phyloP scores from a whole-genome alignment of 2,113 vertebrate genomes.

The Sinocyclocheilus anshuiensis region DNA sequence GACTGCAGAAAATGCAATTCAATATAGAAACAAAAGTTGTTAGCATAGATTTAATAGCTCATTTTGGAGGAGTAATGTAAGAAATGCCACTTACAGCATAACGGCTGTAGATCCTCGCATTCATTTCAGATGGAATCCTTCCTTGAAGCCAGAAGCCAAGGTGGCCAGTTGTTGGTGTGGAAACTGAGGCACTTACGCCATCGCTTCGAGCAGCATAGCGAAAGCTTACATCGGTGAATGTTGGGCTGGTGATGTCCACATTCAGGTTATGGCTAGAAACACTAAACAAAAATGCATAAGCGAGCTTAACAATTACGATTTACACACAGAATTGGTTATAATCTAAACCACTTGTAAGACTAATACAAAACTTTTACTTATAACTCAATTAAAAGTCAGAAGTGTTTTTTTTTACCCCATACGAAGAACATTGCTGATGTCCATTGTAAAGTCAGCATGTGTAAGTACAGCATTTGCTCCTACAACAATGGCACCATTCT shows the following conservation, averaged over 20 bases:
- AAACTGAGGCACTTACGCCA: slow-evolving; percentile 68
- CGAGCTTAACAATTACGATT: neutral
- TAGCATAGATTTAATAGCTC: neutral
- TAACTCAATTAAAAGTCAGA: neutral
- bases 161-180: slow-evolving; percentile 78
- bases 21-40: neutral
- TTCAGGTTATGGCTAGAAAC: slow-evolving; percentile 58
- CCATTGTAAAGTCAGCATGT: slow-evolving; percentile 79
- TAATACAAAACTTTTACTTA: neutral
- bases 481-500: slow-evolving; percentile 63
- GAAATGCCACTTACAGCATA: slow-evolving; percentile 75
- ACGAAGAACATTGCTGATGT: slow-evolving; percentile 71
- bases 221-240: slow-evolving; percentile 78
- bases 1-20: slow-evolving; percentile 72
- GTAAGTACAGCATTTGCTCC: slow-evolving; percentile 71
- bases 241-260: slow-evolving; percentile 82
- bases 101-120: slow-evolving; percentile 74
- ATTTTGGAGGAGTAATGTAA: neutral
- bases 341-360: neutral
- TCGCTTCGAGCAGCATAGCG: slow-evolving; percentile 63
- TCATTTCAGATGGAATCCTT: slow-evolving; percentile 61
- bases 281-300: slow-evolving; percentile 67
- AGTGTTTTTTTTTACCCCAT: slow-evolving; percentile 72
- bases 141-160: slow-evolving; percentile 71
- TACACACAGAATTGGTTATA: neutral